These are phyloP conservation scores for Drosophila eugracilis DNA, from an alignment of 1,140 invertebrate species.

Conservation along the genomic window DNA sequence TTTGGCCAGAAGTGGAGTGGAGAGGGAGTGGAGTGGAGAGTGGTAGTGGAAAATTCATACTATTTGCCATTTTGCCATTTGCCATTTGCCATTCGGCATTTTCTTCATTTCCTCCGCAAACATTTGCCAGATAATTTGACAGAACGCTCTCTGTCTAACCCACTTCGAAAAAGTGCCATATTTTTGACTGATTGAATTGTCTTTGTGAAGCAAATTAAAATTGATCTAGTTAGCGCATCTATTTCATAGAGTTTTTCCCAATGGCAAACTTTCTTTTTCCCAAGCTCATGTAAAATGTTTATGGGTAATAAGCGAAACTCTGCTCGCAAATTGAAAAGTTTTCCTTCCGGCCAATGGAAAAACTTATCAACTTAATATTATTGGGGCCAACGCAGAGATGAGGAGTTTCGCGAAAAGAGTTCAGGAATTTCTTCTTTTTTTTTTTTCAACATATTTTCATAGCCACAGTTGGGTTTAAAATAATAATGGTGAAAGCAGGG, in stretches of 20 bases:
- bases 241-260: slow-evolving; percentile 4
- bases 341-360: slow-evolving; percentile 12
- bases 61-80: slow-evolving; percentile 21
- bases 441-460: too few species aligned
- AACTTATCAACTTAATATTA: slow-evolving; percentile 46
- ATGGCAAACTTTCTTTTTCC: background rate
- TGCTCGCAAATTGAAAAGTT: slow-evolving; percentile 34
- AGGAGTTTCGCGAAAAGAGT: slow-evolving; percentile 24
- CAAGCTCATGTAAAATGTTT: slow-evolving; percentile 31
- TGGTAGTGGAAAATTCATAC: background rate
- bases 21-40: too few species aligned
- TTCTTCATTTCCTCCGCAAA: slow-evolving; percentile 25
- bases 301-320: slow-evolving; percentile 50
- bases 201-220: slow-evolving; percentile 60
- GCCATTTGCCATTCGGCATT: slow-evolving; percentile 19
- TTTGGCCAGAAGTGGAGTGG: too few species aligned
- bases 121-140: slow-evolving; percentile 49
- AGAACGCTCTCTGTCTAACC: background rate
- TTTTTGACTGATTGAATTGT: slow-evolving; percentile 64
- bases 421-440: background rate
- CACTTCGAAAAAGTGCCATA: background rate
- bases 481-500: too few species aligned
- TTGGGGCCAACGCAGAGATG: slow-evolving; percentile 14
- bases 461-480: background rate
- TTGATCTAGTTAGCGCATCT: slow-evolving; percentile 54